Percentiles rank a stretch among this genome's conserved stretches.
These are phyloP conservation scores for Volucella inanis DNA, from an alignment of 2,888 invertebrate species.

Conservation along the genomic window DNA sequence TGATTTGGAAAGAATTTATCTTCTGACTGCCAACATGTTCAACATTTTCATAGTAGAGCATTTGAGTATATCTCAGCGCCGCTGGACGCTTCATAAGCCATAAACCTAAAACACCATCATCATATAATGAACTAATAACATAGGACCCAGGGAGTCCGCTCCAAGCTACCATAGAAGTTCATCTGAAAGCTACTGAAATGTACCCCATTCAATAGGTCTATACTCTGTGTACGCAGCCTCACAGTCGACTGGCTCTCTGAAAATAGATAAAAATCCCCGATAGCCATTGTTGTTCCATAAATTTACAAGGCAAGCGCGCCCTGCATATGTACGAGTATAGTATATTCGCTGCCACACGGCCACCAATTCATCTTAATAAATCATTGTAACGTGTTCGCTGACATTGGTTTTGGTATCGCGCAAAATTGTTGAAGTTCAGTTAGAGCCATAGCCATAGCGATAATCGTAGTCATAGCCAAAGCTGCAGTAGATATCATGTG, in stretches of 20 bases:
- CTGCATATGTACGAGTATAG: slow-evolving; percentile 6
- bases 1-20: slow-evolving; percentile 65
- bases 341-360: slow-evolving; percentile 28
- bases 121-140: slow-evolving; percentile 73
- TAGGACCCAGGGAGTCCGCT: slow-evolving; percentile 53
- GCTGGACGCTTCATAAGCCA: slow-evolving; percentile 59
- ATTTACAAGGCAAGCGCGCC: slow-evolving; percentile 55
- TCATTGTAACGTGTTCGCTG: slow-evolving; percentile 69
- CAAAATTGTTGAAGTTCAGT: slow-evolving; percentile 38
- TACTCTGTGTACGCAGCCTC: slow-evolving; percentile 35
- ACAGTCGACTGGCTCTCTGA: slow-evolving; percentile 13
- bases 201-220: slow-evolving; percentile 18
- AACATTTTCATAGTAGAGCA: slow-evolving; percentile 26
- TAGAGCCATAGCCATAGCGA: slow-evolving; percentile 16
- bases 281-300: slow-evolving; percentile 67
- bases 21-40: slow-evolving; percentile 32
- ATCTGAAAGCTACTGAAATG: slow-evolving; percentile 68
- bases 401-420: slow-evolving; percentile 64
- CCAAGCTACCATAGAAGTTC: slow-evolving; percentile 57
- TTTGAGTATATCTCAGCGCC: slow-evolving; percentile 32
- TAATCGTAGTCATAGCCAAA: not conserved
- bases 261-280: slow-evolving; percentile 63
- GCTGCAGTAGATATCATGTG: slow-evolving; percentile 7
- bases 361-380: slow-evolving; percentile 72
- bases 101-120: slow-evolving; percentile 62